Percentiles rank a stretch among this genome's conserved stretches.
Evolutionary conservation across 1,140 invertebrate species (phyloP).

Genomic region (Ditylenchus dipsaci): DNA sequence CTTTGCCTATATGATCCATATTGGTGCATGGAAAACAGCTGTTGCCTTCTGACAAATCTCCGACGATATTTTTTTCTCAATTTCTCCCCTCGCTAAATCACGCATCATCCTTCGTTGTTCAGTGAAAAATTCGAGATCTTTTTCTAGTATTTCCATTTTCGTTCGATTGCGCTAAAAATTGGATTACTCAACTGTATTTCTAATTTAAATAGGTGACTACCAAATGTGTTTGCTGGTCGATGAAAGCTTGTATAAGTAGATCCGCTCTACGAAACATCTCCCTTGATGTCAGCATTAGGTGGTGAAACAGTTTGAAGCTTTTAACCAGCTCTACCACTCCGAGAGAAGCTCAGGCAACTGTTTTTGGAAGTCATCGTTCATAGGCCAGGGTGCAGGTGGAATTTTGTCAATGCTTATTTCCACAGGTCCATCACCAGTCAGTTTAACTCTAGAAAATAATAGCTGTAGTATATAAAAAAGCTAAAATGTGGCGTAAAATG

Average conservation of each 20-base stretch:
- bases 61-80: not conserved
- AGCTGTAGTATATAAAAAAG: not conserved
- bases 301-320: slow-evolving; percentile 8
- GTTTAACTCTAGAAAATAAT: not conserved
- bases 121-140: slow-evolving; percentile 9
- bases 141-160: slow-evolving; percentile 6
- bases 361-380: slow-evolving; percentile 6
- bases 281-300: not conserved
- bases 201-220: not conserved
- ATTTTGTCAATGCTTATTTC: not conserved
- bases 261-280: slow-evolving; percentile 13
- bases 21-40: not conserved
- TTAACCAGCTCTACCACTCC: not conserved
- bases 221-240: not conserved
- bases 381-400: not conserved
- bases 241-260: slow-evolving; percentile 9
- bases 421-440: slow-evolving; percentile 3
- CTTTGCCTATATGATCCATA: not conserved
- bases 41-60: not conserved
- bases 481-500: not conserved
- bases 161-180: slow-evolving; percentile 1
- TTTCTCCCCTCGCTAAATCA: not conserved
- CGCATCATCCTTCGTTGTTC: slow-evolving; percentile 2
- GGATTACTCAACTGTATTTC: too few relatives aligned
- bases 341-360: slow-evolving; percentile 4